Conservation (phyloP, 2,888 invertebrate species). For the Cynaeus angustus region DNA sequence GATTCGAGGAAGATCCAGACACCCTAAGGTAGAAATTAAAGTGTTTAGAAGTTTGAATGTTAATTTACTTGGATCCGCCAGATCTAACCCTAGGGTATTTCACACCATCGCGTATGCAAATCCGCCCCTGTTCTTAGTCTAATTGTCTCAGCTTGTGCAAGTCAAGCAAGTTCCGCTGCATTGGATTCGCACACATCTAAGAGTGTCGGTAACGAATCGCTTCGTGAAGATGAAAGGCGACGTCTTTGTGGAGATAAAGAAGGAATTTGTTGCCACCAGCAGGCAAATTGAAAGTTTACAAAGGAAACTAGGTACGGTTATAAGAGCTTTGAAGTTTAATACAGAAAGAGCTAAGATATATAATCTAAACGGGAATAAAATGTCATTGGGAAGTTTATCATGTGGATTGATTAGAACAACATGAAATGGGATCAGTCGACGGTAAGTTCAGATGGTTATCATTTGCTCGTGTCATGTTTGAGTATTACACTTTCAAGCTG, state of each 20-base stretch:
- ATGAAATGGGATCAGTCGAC: conserved; percentile 24
- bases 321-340: conserved; percentile 46
- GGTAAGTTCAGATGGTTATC: conserved; percentile 34
- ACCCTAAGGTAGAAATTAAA: neutral
- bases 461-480: conserved; percentile 30
- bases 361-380: conserved; percentile 35
- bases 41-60: conserved; percentile 13
- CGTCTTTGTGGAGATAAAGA: conserved; percentile 23
- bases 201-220: conserved; percentile 18
- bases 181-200: conserved; percentile 3
- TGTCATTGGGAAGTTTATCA: conserved; percentile 35
- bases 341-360: conserved; percentile 17
- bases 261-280: conserved; percentile 31
- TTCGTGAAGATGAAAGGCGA: conserved; percentile 20
- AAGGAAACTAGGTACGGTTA: conserved; percentile 35
- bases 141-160: conserved; percentile 28
- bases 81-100: conserved; percentile 14
- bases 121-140: conserved; percentile 9
- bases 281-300: conserved; percentile 36
- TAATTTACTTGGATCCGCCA: conserved; percentile 1
- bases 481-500: conserved; percentile 10
- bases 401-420: conserved; percentile 38
- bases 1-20: conserved; percentile 1
- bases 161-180: conserved; percentile 17
- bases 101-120: conserved; percentile 13